These are phyloP conservation scores for Copsychus sechellarum DNA, from an alignment of 2,113 vertebrate species.

Conservation along the genomic window DNA sequence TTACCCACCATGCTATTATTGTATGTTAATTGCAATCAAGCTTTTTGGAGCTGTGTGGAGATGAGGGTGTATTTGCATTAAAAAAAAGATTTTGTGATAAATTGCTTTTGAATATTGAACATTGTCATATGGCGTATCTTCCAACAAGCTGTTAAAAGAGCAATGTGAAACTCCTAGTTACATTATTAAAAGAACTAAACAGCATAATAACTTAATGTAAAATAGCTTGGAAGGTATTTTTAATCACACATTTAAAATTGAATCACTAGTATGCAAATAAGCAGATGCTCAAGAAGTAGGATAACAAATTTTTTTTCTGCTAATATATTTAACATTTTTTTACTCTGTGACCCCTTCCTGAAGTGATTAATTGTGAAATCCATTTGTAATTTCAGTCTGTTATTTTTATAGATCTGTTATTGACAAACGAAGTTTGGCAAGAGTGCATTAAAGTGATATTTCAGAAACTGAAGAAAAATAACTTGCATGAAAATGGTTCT, in stretches of 20 bases:
- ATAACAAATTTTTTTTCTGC: not conserved
- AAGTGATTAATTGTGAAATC: not conserved
- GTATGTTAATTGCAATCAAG: slow-evolving; percentile 60
- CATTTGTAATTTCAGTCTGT: not conserved
- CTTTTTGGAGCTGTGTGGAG: not conserved
- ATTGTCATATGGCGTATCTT: not conserved
- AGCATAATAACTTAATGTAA: not conserved
- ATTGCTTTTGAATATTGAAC: slow-evolving; percentile 14
- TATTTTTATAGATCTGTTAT: not conserved
- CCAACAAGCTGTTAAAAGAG: not conserved
- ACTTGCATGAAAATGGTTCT: not conserved
- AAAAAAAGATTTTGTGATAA: slow-evolving; percentile 30
- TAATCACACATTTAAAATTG: not conserved
- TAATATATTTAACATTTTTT: not conserved
- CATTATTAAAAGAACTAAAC: not conserved
- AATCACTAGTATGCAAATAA: not conserved
- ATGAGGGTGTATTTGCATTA: not conserved
- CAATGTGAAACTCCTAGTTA: not conserved
- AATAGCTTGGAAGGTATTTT: not conserved
- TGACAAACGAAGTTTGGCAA: not conserved
- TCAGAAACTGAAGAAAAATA: not conserved
- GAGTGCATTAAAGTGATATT: not conserved
- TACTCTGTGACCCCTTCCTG: not conserved
- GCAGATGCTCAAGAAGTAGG: not conserved
- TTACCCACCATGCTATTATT: slow-evolving; percentile 34